Evolutionary conservation across 1,140 invertebrate species (phyloP), one percentile per base, ranked within the genome.

Genomic region (Apis dorsata): DNA sequence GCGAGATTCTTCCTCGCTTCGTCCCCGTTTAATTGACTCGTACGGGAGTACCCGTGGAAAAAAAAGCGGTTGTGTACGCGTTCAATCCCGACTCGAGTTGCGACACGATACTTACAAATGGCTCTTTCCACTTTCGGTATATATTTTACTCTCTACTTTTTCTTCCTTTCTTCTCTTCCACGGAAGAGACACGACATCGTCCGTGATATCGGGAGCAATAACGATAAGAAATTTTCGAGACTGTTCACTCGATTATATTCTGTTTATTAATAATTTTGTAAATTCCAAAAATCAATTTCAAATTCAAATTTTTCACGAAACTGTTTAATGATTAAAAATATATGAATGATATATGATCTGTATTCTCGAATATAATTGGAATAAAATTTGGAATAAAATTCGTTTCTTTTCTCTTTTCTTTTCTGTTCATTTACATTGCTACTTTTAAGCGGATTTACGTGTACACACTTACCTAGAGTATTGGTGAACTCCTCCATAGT

Each of bases 401-500:
- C 21, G 21, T 28, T n/a, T 24, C 2, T 24, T 17, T 24, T 12
- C 10, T 34, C 15, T 55, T 13, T 17, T 28, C 17, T 9, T 9
- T 17, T 34, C 17, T 34, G 11, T 19, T 4, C 10, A 10, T 11
- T 19, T 5, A 10, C 8, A 28, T 28, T 65, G 12, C 8, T 5
- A 44, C 34, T 57, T 34, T 34, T 9, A 10, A 11, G 12, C 15
- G 15, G 21, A 65, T 62, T 74, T 49, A 74, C 19, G 57, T 4
- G 53, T n/a, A 11, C 9, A 51, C 17, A 93, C 93, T 93, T 91
- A 93, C 93, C 93, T 83, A 94, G 88, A 81, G 90, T 93, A 84
- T 94, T 93, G 84, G 92, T 90, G 89, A 94, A 94, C 88, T 92
- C 92, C 89, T 94, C 93, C 88, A 92, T 78, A 85, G 90, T 89